phyloP scores from a whole-genome alignment of 2,113 vertebrate genomes.

The Myxocyprinus asiaticus region DNA sequence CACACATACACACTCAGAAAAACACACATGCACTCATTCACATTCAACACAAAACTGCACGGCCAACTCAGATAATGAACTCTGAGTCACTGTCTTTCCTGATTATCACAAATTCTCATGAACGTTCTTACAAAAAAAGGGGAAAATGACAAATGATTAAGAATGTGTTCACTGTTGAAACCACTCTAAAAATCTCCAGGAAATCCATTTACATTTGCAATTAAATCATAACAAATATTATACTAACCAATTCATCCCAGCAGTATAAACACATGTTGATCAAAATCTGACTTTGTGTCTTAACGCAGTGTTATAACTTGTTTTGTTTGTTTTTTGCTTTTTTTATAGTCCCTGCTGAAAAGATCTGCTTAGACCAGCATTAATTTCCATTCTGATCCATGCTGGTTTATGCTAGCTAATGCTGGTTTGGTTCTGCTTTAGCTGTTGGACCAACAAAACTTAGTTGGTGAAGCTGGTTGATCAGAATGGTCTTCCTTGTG shows the following conservation, averaged over 20 bases:
- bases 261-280: neutral
- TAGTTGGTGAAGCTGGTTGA: too few species aligned
- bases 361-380: too few species aligned
- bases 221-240: neutral
- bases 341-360: too few species aligned
- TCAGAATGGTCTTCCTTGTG: too few species aligned
- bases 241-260: neutral
- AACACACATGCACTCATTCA: neutral
- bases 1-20: neutral
- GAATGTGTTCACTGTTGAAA: slow-evolving; percentile 11
- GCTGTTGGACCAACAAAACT: too few species aligned
- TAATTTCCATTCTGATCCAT: too few species aligned
- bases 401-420: too few species aligned
- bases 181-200: neutral
- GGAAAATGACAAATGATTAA: slow-evolving; percentile 3
- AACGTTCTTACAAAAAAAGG: slow-evolving; percentile 2
- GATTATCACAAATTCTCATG: slow-evolving; percentile 14
- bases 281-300: too few species aligned
- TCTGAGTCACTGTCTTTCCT: slow-evolving; percentile 28
- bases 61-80: slow-evolving; percentile 22
- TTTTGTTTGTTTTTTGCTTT: too few species aligned
- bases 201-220: neutral
- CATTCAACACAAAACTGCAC: neutral
- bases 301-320: too few species aligned
- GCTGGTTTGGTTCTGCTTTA: too few species aligned